Percentiles rank a stretch among this genome's conserved stretches.
phyloP scores from a whole-genome alignment of 2,888 invertebrate genomes.

The Ophion ventricosus region DNA sequence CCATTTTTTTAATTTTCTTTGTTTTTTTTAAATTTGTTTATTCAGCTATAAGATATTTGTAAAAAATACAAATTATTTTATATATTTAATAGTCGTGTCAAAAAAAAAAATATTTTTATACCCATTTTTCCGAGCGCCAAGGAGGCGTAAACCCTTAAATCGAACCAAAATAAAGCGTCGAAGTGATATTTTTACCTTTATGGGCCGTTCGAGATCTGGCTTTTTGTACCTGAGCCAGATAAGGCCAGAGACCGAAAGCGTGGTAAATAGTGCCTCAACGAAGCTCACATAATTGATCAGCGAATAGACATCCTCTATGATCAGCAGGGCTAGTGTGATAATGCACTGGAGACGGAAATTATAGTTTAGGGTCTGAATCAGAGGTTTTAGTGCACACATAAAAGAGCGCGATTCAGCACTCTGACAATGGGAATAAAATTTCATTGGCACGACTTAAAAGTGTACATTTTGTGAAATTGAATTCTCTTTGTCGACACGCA shows the following conservation, averaged over 20 bases:
- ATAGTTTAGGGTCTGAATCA: constrained; percentile 73
- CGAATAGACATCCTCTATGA: constrained; percentile 93
- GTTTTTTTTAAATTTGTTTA: too few relatives aligned
- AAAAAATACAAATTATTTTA: too few relatives aligned
- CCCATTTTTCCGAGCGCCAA: too few relatives aligned
- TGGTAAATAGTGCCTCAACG: constrained; percentile 95
- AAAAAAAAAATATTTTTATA: too few relatives aligned
- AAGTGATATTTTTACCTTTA: constrained; percentile 85
- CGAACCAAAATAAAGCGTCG: neutral
- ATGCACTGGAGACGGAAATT: constrained; percentile 88
- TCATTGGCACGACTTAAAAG: too few relatives aligned
- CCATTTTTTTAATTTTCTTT: too few relatives aligned
- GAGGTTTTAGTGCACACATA: constrained; percentile 57
- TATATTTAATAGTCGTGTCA: too few relatives aligned
- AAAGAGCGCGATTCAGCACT: constrained; percentile 24
- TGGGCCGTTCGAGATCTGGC: constrained; percentile 91
- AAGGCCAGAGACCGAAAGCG: constrained; percentile 93
- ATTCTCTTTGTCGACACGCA: too few relatives aligned
- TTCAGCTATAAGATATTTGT: too few relatives aligned
- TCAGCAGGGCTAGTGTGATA: constrained; percentile 91
- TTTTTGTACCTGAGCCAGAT: constrained; percentile 92
- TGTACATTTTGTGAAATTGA: too few relatives aligned
- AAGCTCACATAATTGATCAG: constrained; percentile 96
- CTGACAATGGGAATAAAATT: neutral
- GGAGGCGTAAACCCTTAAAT: too few relatives aligned